Percentiles rank a stretch among this genome's conserved stretches.
These are phyloP conservation scores for Dynastes grantii DNA, from an alignment of 2,888 invertebrate species.

Conservation along the genomic window DNA sequence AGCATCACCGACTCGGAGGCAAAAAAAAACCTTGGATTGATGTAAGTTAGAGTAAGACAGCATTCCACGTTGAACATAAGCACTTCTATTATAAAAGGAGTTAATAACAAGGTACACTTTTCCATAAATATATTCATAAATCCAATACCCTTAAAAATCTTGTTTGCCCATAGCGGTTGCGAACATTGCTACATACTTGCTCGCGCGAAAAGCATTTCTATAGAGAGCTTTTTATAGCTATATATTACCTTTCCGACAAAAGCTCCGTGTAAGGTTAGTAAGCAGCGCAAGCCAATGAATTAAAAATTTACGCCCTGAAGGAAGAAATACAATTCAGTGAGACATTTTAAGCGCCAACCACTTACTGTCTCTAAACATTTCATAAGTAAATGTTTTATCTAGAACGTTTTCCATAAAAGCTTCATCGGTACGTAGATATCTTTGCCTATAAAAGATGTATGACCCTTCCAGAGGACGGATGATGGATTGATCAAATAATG, in stretches of 20 bases:
- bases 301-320: conserved; percentile 41
- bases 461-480: background rate
- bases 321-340: conserved; percentile 42
- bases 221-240: conserved; percentile 23
- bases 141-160: background rate
- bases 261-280: conserved; percentile 11
- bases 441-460: background rate
- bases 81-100: background rate
- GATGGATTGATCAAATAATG: conserved; percentile 12
- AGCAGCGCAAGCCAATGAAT: conserved; percentile 33
- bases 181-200: background rate
- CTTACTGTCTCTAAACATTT: conserved; percentile 39
- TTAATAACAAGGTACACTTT: background rate
- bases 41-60: too few species aligned
- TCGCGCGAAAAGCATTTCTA: conserved; percentile 20
- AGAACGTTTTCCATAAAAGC: conserved; percentile 2
- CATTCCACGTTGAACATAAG: too few species aligned
- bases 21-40: too few species aligned
- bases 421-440: background rate
- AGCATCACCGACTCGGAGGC: too few species aligned
- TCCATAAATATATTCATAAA: background rate
- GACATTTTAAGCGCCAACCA: conserved; percentile 44
- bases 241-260: conserved; percentile 19
- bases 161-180: background rate
- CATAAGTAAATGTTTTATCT: conserved; percentile 40